Base-by-base conservation (phyloP, 1,140 invertebrate species). In the Camponotus pennsylvanicus region DNA sequence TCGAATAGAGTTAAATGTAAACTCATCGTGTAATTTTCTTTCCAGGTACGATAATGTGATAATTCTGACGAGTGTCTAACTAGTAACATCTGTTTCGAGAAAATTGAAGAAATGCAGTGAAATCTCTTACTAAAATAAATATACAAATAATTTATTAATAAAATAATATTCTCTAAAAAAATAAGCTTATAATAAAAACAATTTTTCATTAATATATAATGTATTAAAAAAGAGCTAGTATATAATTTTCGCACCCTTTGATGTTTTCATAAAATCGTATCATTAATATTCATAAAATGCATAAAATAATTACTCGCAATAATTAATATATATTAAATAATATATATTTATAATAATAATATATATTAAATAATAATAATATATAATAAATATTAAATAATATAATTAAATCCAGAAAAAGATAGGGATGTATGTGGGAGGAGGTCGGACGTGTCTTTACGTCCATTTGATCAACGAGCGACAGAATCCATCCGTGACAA, bases 1-100 rank as follows among this genome's bases (percentile, higher is more conserved):
- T 83, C 27, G 32, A 83, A 59, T 83, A 18, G 18, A 73, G 40
- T 75, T 83, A 75, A 69, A 59, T 9, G 77, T 69, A 80, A 83
- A 75, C 18, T 75, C 18, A 55, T 73, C 32, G 15, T 49, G 45
- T 83, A 83, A 73, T 67, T 75, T 83, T 32, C 27, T 73, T 45
- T 57, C 40, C 8, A 32, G 37, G 3, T 27, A 21, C 15, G 69
- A 63, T 49, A 83, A 83, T 13, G 69, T 49, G 13, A 45, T 61
- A 61, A 69, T 52, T 55, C 21, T 27, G 45, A 69, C 21, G 66
- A 42, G 66, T 18, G 32, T 21, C 49, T 80, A 13, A 13, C 32
- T 64, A 34, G 59, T 27, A 75, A 40, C 40, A 45, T 27, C 11
- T 64, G 37, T 64, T 57, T 66, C 11, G 15, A 32, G 6, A 5